Base-by-base conservation (phyloP, 2,113 vertebrate species). In the Chaetops frenatus region DNA sequence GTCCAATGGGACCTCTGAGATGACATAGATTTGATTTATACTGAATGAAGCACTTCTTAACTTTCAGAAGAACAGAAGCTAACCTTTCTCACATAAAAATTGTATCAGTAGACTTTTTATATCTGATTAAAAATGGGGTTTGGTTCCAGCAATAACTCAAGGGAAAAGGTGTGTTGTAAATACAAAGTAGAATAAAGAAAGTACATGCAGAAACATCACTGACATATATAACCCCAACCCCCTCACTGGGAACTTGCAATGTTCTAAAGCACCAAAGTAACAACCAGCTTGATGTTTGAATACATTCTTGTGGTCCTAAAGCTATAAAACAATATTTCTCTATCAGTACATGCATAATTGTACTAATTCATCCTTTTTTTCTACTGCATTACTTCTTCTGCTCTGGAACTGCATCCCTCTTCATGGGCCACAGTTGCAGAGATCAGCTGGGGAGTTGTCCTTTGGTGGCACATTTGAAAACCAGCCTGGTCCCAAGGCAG, bases 361-460 rank as follows among this genome's bases (percentile, higher is more conserved):
- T 57, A 10, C 15, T 25, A 7, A 7, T 53, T 25, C n/a, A 17
- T 20, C 21, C 8, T 44, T 86, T 72, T 44, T 87, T 38, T 3
- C 22, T 72, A 20, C 7, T 0, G 0, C 7, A 2, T 51, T 51
- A 24, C 13, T 73, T 6, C 11, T 40, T 35, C 27, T 87, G 40
- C n/a, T 48, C 36, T 81, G 61, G 61, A 83, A 23, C 22, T 40
- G 12, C 47, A 33, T n/a, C 53, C 45, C 50, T 69, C 50, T 35
- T 2, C 3, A 2, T 1, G 5, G n/a, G 22, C 7, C n/a, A 42
- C 7, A 50, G 21, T 7, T 50, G 28, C 15, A 15, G 58, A 61
- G 15, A 29, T n/a, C 65, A 44, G 7, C 3, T 45, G 33, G 9
- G 28, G 8, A 54, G 6, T 4, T 80, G 53, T 85, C 4, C 2